Evolutionary conservation across 2,797 vertebrate genomes (phyloP), one percentile per base, ranked within the genome.

Genomic region (Picus viridis): DNA sequence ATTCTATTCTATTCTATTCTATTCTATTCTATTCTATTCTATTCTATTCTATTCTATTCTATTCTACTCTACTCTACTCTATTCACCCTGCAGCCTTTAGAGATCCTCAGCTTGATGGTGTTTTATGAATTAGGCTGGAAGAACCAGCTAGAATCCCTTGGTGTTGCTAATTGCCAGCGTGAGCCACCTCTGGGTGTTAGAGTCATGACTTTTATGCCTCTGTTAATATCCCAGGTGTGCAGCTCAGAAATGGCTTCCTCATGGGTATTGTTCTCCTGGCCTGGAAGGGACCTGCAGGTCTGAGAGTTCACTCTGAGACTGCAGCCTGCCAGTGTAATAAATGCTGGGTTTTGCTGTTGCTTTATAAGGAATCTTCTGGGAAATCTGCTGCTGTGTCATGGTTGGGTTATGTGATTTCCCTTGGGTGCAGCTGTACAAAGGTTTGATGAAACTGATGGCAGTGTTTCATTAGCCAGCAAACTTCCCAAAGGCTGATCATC

Each of bases 351-450:
- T 89, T 67, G 47, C 41, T 43, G 23, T 9, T 84, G 64, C 30
- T 77, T 80, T 71, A 9, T 71, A 54, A 61, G 24, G 29, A 83
- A 22, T 18, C 45, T 58, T 57, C 49, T 87, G 58, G 30, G 87
- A 89, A 84, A 63, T 49, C 0, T 16, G 53, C 54, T 90, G 49
- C 45, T 67, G 17, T 92, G 62, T 27, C 57, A 51, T 3, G 17
- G 62, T 54, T 62, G 85, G 85, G 65, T 82, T 53, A 49, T 6
- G 22, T 61, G 87, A 89, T 89, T 89, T 80, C 85, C 56, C 30
- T 41, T 27, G 39, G 51, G 58, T 61, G 65, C 70, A 76, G 49
- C 18, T 85, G 49, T 51, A 58, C 19, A 59, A 77, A 61, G 41
- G n/a, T 72, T 64, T 81, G 32, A 32, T 93, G 51, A 80, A 85